These are phyloP conservation scores for Epirrhoe tristata DNA, from an alignment of 2,888 invertebrate species.

Conservation along the genomic window DNA sequence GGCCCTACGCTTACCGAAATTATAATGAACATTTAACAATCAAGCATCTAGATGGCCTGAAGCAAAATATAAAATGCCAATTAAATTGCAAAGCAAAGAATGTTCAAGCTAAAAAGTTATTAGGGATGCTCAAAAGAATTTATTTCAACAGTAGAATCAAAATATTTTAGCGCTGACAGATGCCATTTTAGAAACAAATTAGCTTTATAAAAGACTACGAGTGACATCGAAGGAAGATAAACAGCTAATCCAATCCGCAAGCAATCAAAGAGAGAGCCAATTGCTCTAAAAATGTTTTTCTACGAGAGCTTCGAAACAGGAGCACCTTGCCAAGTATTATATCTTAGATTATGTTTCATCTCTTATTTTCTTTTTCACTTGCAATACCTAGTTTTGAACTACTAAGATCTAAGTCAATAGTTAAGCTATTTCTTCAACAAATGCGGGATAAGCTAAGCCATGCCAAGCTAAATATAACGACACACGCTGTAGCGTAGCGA, in stretches of 20 bases:
- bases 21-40: slow-evolving; percentile 33
- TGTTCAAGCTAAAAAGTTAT: slow-evolving; percentile 2
- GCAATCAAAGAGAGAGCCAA: not conserved
- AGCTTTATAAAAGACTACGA: slow-evolving; percentile 51
- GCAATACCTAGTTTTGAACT: no score
- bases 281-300: no score
- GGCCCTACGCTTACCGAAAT: slow-evolving; percentile 28
- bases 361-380: no score
- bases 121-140: slow-evolving; percentile 3
- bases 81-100: slow-evolving; percentile 11
- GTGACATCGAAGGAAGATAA: slow-evolving; percentile 40
- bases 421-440: no score
- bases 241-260: slow-evolving; percentile 21
- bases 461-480: no score
- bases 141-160: slow-evolving; percentile 45
- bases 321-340: no score
- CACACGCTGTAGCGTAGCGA: no score
- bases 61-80: not conserved
- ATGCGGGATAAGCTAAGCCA: no score
- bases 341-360: no score
- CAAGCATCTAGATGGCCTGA: slow-evolving; percentile 17
- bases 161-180: slow-evolving; percentile 47
- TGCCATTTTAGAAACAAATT: slow-evolving; percentile 52
- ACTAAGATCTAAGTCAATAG: no score
- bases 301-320: no score